Evolutionary conservation across 2,113 vertebrate genomes (phyloP), one percentile per base, ranked within the genome.

Genomic region (Nerophis ophidion): DNA sequence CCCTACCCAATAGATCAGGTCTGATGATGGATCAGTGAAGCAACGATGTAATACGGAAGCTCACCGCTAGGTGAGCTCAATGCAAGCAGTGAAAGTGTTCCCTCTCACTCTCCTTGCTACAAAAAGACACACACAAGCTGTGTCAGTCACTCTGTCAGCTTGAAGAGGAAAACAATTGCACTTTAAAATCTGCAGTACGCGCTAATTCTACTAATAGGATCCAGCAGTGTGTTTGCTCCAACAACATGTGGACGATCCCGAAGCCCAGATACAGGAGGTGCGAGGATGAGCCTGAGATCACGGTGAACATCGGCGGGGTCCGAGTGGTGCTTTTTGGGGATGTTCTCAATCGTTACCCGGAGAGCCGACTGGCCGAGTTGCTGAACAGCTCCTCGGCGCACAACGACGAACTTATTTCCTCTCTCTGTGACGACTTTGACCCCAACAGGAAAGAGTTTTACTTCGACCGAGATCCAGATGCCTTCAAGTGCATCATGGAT

Each of bases 341-440:
- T 57, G 85, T 93, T 11, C 81, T 99, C 55, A 93, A 89, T 71
- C 94, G 89, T 44, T 97, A 94, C 68, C 97, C 97, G 35, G 92
- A 93, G 71, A 98, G 95, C 49, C 89, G 95, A 54, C 90, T 99
- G 78, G 94, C 97, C 17, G 93, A 98, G 86, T 76, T 99, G 72
- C 69, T 92, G 45, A 88, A 91, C 82, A 93, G 94, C 71, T 81
- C 95, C 11, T 80, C 94, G 12, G 77, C 91, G 0, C 91, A 90
- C 53, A 92, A 92, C 58, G 89, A 90, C 0, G 96, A 97, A 64
- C 86, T 84, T 38, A 92, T 96, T 75, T 92, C 92, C 54, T 91
- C 93, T 1, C 91, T 99, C 15, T 99, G 97, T 49, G 97, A 99
- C 57, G 97, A 99, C 80, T 99, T 97, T n/a, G 95, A 99, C 63